These are phyloP conservation scores for Drosophila affinis DNA, from an alignment of 2,888 invertebrate species.

Conservation along the genomic window DNA sequence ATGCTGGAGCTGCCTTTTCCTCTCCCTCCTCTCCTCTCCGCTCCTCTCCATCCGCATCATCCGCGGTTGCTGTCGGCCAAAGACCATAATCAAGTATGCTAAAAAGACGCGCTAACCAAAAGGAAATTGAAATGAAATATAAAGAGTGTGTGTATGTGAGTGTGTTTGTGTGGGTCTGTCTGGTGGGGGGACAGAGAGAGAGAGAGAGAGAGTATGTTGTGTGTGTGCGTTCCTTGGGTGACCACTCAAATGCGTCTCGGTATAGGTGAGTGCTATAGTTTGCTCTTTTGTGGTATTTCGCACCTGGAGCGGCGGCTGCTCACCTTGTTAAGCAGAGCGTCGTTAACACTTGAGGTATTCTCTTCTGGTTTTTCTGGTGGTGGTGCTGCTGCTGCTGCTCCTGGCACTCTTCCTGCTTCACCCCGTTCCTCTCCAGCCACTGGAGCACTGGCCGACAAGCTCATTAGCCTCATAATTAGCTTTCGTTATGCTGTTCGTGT, in stretches of 20 bases:
- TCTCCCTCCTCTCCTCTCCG: neutral
- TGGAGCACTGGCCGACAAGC: constrained; percentile 74
- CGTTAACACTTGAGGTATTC: constrained; percentile 69
- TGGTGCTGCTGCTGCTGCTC: neutral
- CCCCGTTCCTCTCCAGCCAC: neutral
- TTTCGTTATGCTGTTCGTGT: constrained; percentile 80
- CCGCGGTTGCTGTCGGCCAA: constrained; percentile 54
- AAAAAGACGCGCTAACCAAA: constrained; percentile 78
- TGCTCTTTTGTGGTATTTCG: constrained; percentile 77
- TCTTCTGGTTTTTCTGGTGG: constrained; percentile 1
- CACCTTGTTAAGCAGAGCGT: constrained; percentile 77
- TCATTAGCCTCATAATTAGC: constrained; percentile 80
- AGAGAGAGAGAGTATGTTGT: neutral
- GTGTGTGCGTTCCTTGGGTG: neutral
- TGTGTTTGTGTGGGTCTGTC: constrained; percentile 2
- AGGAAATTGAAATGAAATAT: constrained; percentile 81
- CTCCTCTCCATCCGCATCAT: neutral
- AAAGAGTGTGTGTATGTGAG: neutral
- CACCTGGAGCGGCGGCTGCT: constrained; percentile 78
- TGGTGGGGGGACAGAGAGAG: neutral
- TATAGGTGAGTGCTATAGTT: constrained; percentile 54
- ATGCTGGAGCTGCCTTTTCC: constrained; percentile 17
- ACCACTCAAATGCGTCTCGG: constrained; percentile 4
- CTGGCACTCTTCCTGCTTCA: neutral
- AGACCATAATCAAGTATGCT: constrained; percentile 80